Evolutionary conservation across 2,113 vertebrate species (phyloP), one percentile per base, ranked within the genome.

Genomic region (Phasianus colchicus): DNA sequence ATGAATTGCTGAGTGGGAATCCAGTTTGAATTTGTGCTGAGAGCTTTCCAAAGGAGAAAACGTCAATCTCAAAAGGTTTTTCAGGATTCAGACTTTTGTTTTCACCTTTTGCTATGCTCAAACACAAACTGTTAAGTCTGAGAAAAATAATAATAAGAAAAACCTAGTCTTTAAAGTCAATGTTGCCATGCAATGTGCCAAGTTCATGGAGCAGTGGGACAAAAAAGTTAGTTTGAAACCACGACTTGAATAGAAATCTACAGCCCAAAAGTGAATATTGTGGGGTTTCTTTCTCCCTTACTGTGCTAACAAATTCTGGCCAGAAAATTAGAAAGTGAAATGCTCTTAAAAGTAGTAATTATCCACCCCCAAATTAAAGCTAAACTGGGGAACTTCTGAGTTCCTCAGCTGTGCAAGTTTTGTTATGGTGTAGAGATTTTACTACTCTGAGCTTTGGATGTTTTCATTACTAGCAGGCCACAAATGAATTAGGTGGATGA

Each of bases 1-100:
- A 36, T 90, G 58, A 73, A 63, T 66, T 74, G 36, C 75, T 72
- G 74, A 86, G 73, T 29, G 42, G 52, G 65, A 92, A 78, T 65
- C 65, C 4, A 4, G 76, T 73, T 88, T 77, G 55, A 52, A 27
- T 76, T 77, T 57, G 18, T 20, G 11, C 81, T 32, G 66, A 89
- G 60, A 91, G 86, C 60, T 88, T 83, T 47, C 83, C 90, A 90
- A 61, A 89, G 67, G 50, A 94, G 47, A 88, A 92, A 92, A 74
- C 29, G 60, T 78, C 90, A 40, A 7, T 74, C 75, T 88, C 73
- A 47, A 67, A 34, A 78, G 19, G 16, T 34, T 83, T 90, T 86
- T 95, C 80, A 81, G 77, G 76, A 65, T 83, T 20, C 76, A 79
- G 78, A 76, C 24, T 4, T 72, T 48, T 81, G 69, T 61, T 70